Conservation (phyloP, 2,888 invertebrate genomes). For the Dilophus febrilis region DNA sequence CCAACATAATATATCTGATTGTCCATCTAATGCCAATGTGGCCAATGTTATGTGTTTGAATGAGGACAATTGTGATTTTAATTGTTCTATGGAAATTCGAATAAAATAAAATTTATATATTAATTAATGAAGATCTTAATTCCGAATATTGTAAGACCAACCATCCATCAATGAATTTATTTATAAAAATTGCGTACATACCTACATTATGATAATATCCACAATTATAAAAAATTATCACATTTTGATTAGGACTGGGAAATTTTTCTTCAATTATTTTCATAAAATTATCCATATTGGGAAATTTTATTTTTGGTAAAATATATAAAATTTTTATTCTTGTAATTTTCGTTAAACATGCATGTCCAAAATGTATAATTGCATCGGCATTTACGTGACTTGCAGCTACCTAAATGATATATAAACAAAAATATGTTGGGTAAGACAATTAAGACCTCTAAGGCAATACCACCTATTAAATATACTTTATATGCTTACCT, state of each 20-base stretch:
- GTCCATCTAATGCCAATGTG: slow-evolving; percentile 4
- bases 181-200: slow-evolving; percentile 14
- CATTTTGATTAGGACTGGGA: slow-evolving; percentile 22
- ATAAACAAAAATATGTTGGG: too few species aligned
- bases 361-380: slow-evolving; percentile 79
- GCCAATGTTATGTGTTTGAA: slow-evolving; percentile 3
- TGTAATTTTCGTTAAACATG: slow-evolving; percentile 62
- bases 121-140: too few species aligned
- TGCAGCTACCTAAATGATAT: slow-evolving; percentile 77
- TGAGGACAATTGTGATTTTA: not conserved
- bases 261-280: slow-evolving; percentile 21
- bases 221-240: slow-evolving; percentile 49
- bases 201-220: slow-evolving; percentile 45
- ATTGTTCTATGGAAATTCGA: not conserved
- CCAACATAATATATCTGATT: slow-evolving; percentile 9
- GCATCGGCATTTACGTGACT: slow-evolving; percentile 73
- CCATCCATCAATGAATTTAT: not conserved
- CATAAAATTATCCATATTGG: slow-evolving; percentile 30
- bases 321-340: slow-evolving; percentile 62
- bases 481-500: too few species aligned
- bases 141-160: too few species aligned
- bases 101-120: not conserved
- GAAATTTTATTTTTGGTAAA: slow-evolving; percentile 43
- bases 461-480: too few species aligned
- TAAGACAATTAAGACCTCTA: too few species aligned